Conservation (phyloP, 2,113 vertebrate species). For the Mormyrus iriodes region DNA sequence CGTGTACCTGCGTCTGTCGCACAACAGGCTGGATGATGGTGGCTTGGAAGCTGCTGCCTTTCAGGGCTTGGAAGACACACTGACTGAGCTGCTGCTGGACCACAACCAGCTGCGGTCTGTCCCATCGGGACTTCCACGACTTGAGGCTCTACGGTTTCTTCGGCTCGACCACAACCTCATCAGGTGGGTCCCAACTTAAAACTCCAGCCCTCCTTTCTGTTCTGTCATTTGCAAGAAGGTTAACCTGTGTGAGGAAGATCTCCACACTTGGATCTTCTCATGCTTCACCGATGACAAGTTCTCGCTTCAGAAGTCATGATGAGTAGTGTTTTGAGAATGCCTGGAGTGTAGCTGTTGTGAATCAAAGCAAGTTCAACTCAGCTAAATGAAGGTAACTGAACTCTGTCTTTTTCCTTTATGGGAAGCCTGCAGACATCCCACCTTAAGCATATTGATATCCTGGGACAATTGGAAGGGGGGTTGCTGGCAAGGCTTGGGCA, state of each 20-base stretch:
- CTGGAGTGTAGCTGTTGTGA: background rate
- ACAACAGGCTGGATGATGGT: slow-evolving; percentile 51
- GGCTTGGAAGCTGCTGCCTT: slow-evolving; percentile 53
- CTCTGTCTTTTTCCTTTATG: background rate
- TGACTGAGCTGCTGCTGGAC: slow-evolving; percentile 64
- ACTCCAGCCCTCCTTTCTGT: background rate
- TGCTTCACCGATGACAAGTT: background rate
- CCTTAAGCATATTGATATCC: background rate
- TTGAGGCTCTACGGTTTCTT: slow-evolving; percentile 61
- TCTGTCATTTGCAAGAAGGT: background rate
- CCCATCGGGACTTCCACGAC: slow-evolving; percentile 60
- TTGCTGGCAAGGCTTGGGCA: background rate
- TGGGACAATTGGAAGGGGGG: background rate
- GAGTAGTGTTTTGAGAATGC: no score
- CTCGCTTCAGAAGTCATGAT: background rate
- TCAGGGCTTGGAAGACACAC: slow-evolving; percentile 58
- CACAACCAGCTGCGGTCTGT: slow-evolving; percentile 61
- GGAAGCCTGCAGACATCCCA: background rate
- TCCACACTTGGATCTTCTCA: background rate
- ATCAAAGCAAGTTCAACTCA: background rate
- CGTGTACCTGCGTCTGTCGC: slow-evolving; percentile 60
- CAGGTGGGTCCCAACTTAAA: slow-evolving; percentile 49
- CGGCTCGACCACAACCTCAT: slow-evolving; percentile 65
- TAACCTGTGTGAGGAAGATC: background rate
- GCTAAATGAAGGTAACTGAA: background rate